Conservation (phyloP, 1,140 invertebrate species). For the Berghia stephanieae region DNA sequence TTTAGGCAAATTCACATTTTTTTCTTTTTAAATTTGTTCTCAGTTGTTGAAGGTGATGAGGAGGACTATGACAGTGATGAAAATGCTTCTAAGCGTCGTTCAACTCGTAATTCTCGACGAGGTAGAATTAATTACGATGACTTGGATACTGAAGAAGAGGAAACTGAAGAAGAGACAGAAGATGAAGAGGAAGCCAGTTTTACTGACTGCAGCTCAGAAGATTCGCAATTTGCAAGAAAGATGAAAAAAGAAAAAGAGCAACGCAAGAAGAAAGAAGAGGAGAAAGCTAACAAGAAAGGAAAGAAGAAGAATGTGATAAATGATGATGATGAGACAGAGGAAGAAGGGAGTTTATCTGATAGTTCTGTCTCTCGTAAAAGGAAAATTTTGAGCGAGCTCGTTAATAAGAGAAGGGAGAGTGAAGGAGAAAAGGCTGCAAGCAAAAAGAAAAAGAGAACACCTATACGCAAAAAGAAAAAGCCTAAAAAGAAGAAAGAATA, state of each 20-base stretch:
- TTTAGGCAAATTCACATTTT: too few relatives aligned
- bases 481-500: background rate
- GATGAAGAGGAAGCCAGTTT: constrained; percentile 41
- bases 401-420: constrained; percentile 24
- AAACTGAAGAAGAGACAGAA: constrained; percentile 32
- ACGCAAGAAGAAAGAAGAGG: constrained; percentile 27
- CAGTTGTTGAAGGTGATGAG: constrained; percentile 58
- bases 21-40: constrained; percentile 25
- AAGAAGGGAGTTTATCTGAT: constrained; percentile 21
- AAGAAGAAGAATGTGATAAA: constrained; percentile 48
- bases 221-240: constrained; percentile 26
- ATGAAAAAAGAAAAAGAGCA: constrained; percentile 28
- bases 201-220: constrained; percentile 40
- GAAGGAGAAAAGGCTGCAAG: background rate
- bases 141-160: constrained; percentile 39
- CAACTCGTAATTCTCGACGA: constrained; percentile 39
- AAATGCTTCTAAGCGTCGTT: constrained; percentile 34
- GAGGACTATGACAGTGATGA: constrained; percentile 57
- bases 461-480: too few relatives aligned
- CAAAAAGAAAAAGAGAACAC: background rate
- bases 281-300: constrained; percentile 6
- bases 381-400: constrained; percentile 9
- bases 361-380: constrained; percentile 18
- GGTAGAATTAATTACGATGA: constrained; percentile 48
- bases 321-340: constrained; percentile 13